phyloP scores from a whole-genome alignment of 2,113 vertebrate genomes.

The Nothobranchius kuhntae region DNA sequence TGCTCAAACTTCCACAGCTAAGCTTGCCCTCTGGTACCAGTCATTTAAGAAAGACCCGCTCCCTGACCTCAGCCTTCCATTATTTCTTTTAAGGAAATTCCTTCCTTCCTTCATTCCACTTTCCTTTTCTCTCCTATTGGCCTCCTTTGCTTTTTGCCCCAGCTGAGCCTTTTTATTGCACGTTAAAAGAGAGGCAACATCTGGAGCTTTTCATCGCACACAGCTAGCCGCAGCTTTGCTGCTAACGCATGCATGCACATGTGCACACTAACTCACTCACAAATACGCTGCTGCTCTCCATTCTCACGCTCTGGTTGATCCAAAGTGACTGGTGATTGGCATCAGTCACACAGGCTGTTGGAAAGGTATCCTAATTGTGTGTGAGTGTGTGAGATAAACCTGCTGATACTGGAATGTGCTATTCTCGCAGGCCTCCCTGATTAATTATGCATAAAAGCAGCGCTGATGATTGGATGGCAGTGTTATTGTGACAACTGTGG shows the following conservation, averaged over 20 bases:
- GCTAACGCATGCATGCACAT: constrained; percentile 73
- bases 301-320: constrained; percentile 80
- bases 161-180: constrained; percentile 89
- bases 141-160: constrained; percentile 83
- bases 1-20: constrained; percentile 67
- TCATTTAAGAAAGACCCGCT: constrained; percentile 77
- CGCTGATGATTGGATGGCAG: constrained; percentile 53
- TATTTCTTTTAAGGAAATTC: constrained; percentile 77
- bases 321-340: constrained; percentile 77
- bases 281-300: constrained; percentile 51
- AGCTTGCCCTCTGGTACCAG: constrained; percentile 79
- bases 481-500: constrained; percentile 64
- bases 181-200: constrained; percentile 90
- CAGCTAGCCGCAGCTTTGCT: constrained; percentile 72
- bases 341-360: constrained; percentile 66
- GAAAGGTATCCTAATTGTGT: constrained; percentile 59
- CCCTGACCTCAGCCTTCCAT: constrained; percentile 79
- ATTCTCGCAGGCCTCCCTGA: constrained; percentile 60
- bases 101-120: constrained; percentile 84
- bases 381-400: constrained; percentile 41
- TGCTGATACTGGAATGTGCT: constrained; percentile 67
- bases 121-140: constrained; percentile 72
- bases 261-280: constrained; percentile 51
- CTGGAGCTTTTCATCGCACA: constrained; percentile 85
- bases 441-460: constrained; percentile 74